phyloP scores from a whole-genome alignment of 1,140 invertebrate genomes.

The Hylaeus volcanicus region DNA sequence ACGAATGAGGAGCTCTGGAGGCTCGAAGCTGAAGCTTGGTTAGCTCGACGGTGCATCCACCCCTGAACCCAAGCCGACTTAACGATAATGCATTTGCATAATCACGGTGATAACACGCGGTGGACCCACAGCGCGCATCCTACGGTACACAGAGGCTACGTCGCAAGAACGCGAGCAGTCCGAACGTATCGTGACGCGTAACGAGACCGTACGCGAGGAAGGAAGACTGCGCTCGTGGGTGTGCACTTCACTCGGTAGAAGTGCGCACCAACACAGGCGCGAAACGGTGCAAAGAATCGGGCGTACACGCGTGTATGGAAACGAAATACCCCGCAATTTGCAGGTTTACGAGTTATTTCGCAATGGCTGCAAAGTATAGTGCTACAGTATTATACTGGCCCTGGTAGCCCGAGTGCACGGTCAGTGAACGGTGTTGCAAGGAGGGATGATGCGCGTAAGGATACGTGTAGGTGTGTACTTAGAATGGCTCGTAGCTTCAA shows the following conservation, averaged over 20 bases:
- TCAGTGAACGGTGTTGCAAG: conserved; percentile 59
- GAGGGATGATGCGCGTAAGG: conserved; percentile 44
- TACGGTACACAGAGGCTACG: no score
- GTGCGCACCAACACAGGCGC: conserved; percentile 40
- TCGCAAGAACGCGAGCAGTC: not conserved
- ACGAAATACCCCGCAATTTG: conserved; percentile 80
- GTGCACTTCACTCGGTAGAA: conserved; percentile 28
- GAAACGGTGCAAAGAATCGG: conserved; percentile 37
- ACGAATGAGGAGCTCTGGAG: no score
- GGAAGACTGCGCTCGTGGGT: conserved; percentile 16
- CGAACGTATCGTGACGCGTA: conserved; percentile 3
- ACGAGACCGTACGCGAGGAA: not conserved
- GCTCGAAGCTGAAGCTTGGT: no score
- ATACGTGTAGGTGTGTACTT: conserved; percentile 19
- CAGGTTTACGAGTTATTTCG: conserved; percentile 81
- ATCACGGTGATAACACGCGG: conserved; percentile 66
- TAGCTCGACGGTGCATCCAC: no score
- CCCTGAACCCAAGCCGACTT: no score
- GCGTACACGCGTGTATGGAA: conserved; percentile 68
- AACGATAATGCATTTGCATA: conserved; percentile 62
- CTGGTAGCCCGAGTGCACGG: conserved; percentile 63
- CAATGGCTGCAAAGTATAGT: conserved; percentile 81
- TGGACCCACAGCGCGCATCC: conserved; percentile 28
- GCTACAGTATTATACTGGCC: conserved; percentile 72
- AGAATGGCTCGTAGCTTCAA: conserved; percentile 1